Evolutionary conservation across 1,140 invertebrate genomes (phyloP), one percentile per base, ranked within the genome.

Genomic region (Tenebrio molitor): DNA sequence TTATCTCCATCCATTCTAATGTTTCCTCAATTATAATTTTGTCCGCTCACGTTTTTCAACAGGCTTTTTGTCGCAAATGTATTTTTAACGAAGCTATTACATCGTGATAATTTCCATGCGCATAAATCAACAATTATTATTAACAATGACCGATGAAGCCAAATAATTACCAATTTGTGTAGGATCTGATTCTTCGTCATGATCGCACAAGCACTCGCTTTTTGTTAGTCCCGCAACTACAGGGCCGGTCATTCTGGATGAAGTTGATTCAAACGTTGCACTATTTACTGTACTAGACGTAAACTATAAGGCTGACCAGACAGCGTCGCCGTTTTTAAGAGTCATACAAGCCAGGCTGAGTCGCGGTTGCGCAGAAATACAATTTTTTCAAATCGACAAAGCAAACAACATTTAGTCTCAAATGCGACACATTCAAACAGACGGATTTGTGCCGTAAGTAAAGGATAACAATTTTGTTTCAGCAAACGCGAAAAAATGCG

Each of bases 161-260:
- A 14, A 46, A 19, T 46, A 74, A 68, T 77, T 46, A 78, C 72
- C 69, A 73, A 65, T 71, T 77, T 75, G 33, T 74, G 34, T 50
- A 41, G 17, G 46, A 72, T 33, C 33, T 64, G 23, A 19, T 25
- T 58, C 63, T 53, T 21, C 39, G 53, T 68, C 2, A n/a, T 5
- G 67, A 8, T 64, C 74, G 67, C 79, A 80, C 44, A 76, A 15
- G 19, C 78, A 79, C 29, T 79, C 75, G 41, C 74, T 80, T 71
- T 73, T 80, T 29, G 79, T 77, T 2, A 76, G 6, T 72, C 77
- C 79, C 76, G 78, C 63, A 80, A 80, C 62, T 64, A 77, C 29
- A 42, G 72, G 66, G 36, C 77, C 77, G 17, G 77, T 77, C 76
- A 78, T 77, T 12, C 65, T 74, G 25, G 15, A 21, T 7, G 15